These are phyloP conservation scores for Penaeus vannamei DNA, from an alignment of 1,140 invertebrate genomes.

Conservation along the genomic window DNA sequence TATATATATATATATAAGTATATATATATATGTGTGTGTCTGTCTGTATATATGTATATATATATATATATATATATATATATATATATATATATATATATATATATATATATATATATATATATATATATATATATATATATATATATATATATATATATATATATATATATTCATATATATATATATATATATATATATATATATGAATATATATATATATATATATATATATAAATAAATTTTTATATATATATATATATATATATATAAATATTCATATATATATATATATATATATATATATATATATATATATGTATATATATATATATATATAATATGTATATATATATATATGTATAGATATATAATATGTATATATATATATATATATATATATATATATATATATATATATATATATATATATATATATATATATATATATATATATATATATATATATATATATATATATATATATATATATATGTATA, in stretches of 20 bases:
- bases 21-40: slow-evolving; percentile 1
- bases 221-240: neutral
- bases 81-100: slow-evolving; percentile 10
- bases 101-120: slow-evolving; percentile 7
- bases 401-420: slow-evolving; percentile 32
- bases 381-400: slow-evolving; percentile 26
- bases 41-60: slow-evolving; percentile 14
- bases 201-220: neutral
- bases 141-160: neutral
- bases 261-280: neutral
- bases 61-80: slow-evolving; percentile 9
- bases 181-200: slow-evolving; percentile 15
- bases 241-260: neutral
- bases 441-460: neutral
- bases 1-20: slow-evolving; percentile 31
- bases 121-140: neutral
- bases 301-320: neutral
- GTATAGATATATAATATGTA: neutral
- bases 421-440: slow-evolving; percentile 12
- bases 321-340: slow-evolving; percentile 31
- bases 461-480: neutral
- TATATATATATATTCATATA: neutral
- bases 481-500: neutral
- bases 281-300: neutral
- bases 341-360: neutral